These are phyloP conservation scores for Lamproptera curius DNA, from an alignment of 2,888 invertebrate genomes.

Conservation along the genomic window DNA sequence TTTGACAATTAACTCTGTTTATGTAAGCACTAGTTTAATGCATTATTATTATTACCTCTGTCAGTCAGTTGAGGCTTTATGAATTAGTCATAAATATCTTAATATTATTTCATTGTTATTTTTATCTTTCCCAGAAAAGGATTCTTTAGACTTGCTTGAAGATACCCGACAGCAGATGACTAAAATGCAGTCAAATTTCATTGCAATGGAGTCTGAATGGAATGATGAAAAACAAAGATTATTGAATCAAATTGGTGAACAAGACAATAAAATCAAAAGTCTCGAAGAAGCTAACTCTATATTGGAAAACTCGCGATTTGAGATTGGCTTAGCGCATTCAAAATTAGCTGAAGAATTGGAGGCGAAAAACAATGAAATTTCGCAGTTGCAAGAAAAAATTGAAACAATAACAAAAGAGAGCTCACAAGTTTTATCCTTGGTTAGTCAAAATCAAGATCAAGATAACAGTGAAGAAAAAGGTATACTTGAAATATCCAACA, in stretches of 20 bases:
- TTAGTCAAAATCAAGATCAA: slow-evolving; percentile 34
- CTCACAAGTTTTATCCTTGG: slow-evolving; percentile 21
- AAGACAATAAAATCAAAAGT: slow-evolving; percentile 73
- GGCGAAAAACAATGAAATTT: slow-evolving; percentile 63
- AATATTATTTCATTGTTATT: too few relatives aligned
- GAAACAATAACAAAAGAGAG: slow-evolving; percentile 34
- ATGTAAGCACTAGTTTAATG: too few relatives aligned
- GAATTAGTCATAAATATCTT: too few relatives aligned
- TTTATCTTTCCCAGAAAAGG: slow-evolving; percentile 70
- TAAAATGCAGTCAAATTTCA: slow-evolving; percentile 88
- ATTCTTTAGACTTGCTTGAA: slow-evolving; percentile 84
- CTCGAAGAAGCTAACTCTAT: slow-evolving; percentile 77
- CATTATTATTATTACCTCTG: too few relatives aligned
- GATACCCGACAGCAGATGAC: slow-evolving; percentile 89
- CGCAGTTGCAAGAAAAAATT: slow-evolving; percentile 52
- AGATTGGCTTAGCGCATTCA: slow-evolving; percentile 72
- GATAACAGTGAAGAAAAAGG: slow-evolving; percentile 79
- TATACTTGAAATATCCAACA: slow-evolving; percentile 65
- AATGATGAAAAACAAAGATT: slow-evolving; percentile 81
- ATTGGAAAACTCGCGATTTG: slow-evolving; percentile 67
- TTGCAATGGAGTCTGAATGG: slow-evolving; percentile 83
- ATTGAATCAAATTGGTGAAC: slow-evolving; percentile 72
- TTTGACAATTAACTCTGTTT: too few relatives aligned
- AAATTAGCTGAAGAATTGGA: slow-evolving; percentile 75
- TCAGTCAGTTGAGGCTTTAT: too few relatives aligned